Percentiles rank a stretch among this genome's conserved stretches.
Evolutionary conservation across 2,113 vertebrate species (phyloP).

Genomic region (Forbesichthys papilliferus): DNA sequence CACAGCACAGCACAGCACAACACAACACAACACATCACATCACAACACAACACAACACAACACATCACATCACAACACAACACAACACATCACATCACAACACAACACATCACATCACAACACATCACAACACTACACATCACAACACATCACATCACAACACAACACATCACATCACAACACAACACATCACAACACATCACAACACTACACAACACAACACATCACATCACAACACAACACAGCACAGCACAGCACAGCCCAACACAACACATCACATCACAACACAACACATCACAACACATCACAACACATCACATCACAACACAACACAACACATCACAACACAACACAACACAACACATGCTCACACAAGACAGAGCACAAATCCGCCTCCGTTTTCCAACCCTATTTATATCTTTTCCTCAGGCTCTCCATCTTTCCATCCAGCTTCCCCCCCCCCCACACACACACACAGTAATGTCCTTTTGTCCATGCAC

Average conservation of each 20-base stretch:
- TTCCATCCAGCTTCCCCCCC: constrained; percentile 53
- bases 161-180: too few species aligned
- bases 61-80: too few species aligned
- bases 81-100: too few species aligned
- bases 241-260: too few species aligned
- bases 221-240: too few species aligned
- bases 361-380: constrained; percentile 7
- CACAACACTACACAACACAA: neutral
- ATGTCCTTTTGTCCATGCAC: neutral
- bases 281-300: too few species aligned
- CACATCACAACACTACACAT: too few species aligned
- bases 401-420: constrained; percentile 57
- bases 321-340: constrained; percentile 10
- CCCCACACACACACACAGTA: neutral
- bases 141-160: too few species aligned
- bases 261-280: too few species aligned
- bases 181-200: too few species aligned
- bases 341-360: neutral
- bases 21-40: constrained; percentile 4
- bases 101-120: too few species aligned
- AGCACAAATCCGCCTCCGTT: constrained; percentile 35
- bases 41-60: neutral
- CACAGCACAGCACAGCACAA: too few species aligned
- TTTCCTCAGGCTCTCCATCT: constrained; percentile 67
- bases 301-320: constrained; percentile 9